phyloP scores from a whole-genome alignment of 2,888 invertebrate species.

The Athripsodes cinereus region DNA sequence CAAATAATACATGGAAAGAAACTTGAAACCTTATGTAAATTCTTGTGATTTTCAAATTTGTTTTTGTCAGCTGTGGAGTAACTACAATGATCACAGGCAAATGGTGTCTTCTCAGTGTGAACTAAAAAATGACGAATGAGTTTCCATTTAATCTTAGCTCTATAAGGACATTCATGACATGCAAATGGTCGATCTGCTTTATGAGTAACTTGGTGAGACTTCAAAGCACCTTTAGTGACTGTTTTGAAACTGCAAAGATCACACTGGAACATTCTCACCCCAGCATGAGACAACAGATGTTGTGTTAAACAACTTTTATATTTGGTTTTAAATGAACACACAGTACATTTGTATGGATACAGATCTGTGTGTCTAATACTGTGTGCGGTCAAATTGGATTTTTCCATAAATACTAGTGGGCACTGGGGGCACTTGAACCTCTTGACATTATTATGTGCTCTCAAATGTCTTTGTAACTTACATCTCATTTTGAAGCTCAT shows the following conservation, averaged over 20 bases:
- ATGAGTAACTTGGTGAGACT: neutral
- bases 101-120: neutral
- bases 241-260: neutral
- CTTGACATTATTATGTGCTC: neutral
- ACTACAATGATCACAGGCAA: neutral
- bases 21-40: neutral
- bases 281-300: neutral
- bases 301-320: neutral
- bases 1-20: neutral
- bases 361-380: neutral
- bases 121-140: neutral
- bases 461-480: slow-evolving; percentile 3
- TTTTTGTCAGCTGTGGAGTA: neutral
- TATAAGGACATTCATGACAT: neutral
- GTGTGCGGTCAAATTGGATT: neutral
- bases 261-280: neutral
- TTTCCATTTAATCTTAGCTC: neutral
- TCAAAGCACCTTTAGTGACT: neutral
- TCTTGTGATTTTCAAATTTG: neutral
- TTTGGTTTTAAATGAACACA: neutral
- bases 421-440: neutral
- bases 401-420: neutral
- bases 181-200: neutral
- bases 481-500: neutral
- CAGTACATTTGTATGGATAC: neutral